Evolutionary conservation across 2,888 invertebrate species (phyloP).

Genomic region (Tetramorium bicarinatum): DNA sequence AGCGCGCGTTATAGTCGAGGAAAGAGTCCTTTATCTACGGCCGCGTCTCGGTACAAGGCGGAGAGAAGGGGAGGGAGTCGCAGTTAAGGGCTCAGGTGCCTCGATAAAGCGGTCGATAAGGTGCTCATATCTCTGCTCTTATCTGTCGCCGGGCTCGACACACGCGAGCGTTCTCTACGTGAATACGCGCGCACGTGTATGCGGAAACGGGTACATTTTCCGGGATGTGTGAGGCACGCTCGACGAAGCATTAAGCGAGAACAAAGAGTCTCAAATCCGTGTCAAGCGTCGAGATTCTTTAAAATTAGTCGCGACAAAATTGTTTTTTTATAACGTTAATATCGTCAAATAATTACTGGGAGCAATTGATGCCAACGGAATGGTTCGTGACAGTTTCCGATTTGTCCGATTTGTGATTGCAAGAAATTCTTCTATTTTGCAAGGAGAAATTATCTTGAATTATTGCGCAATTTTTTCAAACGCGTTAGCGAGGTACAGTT

Average conservation of each 20-base stretch:
- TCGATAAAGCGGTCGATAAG: slow-evolving; percentile 67
- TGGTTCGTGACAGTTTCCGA: not conserved
- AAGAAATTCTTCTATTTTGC: not conserved
- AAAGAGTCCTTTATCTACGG: slow-evolving; percentile 63
- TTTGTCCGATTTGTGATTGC: not conserved
- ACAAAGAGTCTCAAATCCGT: not conserved
- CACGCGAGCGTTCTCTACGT: slow-evolving; percentile 4
- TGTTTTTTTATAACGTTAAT: not conserved
- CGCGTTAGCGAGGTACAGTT: not conserved
- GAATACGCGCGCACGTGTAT: not conserved
- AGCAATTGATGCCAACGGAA: not conserved
- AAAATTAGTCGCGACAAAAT: not conserved
- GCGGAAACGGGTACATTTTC: slow-evolving; percentile 22
- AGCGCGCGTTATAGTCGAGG: slow-evolving; percentile 50
- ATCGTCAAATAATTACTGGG: not conserved
- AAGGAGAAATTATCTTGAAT: not conserved
- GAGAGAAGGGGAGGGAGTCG: not conserved
- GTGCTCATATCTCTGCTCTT: slow-evolving; percentile 41
- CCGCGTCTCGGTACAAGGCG: slow-evolving; percentile 6
- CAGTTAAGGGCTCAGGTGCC: slow-evolving; percentile 69
- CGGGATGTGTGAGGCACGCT: not conserved
- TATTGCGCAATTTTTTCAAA: not conserved
- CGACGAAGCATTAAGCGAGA: not conserved
- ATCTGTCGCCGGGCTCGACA: slow-evolving; percentile 31
- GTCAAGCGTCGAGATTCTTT: not conserved